Conservation (phyloP, 2,888 invertebrate species). For the Tenthredo amoena region DNA sequence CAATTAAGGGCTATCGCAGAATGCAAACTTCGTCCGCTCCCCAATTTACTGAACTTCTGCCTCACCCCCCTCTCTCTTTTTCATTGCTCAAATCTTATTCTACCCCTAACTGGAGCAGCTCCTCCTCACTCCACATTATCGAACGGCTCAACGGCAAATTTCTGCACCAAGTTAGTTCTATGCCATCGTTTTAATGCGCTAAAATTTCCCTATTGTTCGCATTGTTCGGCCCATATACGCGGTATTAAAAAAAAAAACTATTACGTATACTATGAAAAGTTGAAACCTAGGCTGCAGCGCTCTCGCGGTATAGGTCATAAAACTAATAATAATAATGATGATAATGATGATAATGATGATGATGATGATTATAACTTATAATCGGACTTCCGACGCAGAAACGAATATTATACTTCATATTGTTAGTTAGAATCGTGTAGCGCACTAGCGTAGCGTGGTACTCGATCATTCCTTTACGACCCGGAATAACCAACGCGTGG, state of each 20-base stretch:
- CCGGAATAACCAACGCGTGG: constrained; percentile 45
- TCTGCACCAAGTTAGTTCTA: constrained; percentile 29
- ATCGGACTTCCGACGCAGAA: not conserved
- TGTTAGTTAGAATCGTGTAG: constrained; percentile 2
- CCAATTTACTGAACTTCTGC: constrained; percentile 45
- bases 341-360: not conserved
- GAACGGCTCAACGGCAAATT: constrained; percentile 44
- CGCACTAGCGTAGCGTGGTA: constrained; percentile 7
- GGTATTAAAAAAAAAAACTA: not conserved
- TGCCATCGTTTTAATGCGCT: constrained; percentile 32
- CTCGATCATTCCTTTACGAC: constrained; percentile 52
- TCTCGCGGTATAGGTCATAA: not conserved
- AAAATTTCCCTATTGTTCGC: constrained; percentile 31
- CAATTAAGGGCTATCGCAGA: constrained; percentile 66
- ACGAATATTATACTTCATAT: constrained; percentile 10
- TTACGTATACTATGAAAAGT: not conserved
- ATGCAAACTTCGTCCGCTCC: constrained; percentile 51
- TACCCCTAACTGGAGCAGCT: constrained; percentile 43
- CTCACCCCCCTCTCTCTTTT: constrained; percentile 11
- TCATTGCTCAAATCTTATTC: constrained; percentile 51
- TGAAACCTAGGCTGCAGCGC: not conserved
- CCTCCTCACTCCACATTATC: constrained; percentile 29
- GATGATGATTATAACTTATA: not conserved
- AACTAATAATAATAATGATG: not conserved
- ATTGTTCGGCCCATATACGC: not conserved